Conservation (phyloP, 2,113 vertebrate species). For the Lonchura striata region DNA sequence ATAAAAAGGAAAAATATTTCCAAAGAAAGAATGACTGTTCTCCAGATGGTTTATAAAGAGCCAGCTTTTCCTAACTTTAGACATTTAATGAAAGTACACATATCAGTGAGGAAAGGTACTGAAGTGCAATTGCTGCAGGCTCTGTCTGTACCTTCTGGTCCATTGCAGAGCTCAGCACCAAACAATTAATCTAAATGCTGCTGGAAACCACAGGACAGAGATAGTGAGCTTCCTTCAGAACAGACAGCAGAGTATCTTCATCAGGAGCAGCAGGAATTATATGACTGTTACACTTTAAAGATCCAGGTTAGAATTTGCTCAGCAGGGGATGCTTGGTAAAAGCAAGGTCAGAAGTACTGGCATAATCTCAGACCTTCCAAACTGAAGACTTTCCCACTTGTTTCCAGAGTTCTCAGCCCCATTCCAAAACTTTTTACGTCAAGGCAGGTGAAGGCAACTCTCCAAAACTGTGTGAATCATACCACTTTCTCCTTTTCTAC, state of each 20-base stretch:
- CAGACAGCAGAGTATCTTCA: not conserved
- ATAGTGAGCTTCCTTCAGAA: not conserved
- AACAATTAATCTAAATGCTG: not conserved
- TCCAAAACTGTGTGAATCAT: not conserved
- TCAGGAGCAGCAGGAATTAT: not conserved
- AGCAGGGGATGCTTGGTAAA: not conserved
- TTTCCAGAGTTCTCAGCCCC: not conserved
- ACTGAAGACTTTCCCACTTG: not conserved
- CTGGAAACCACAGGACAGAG: not conserved
- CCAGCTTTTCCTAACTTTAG: not conserved
- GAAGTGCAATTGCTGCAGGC: not conserved
- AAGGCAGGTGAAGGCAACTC: not conserved
- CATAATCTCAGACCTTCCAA: not conserved
- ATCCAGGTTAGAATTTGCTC: constrained; percentile 4
- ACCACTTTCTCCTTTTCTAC: not conserved
- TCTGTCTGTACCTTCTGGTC: not conserved
- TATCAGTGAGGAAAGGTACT: not conserved
- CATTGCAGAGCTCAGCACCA: not conserved
- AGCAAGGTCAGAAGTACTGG: not conserved
- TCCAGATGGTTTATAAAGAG: not conserved
- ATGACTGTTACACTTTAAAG: not conserved
- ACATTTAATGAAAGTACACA: not conserved
- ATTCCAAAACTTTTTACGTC: not conserved
- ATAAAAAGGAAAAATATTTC: not conserved
- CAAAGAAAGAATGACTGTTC: not conserved